Evolutionary conservation across 2,888 invertebrate species (phyloP).

Genomic region (Parasteatoda lunata): DNA sequence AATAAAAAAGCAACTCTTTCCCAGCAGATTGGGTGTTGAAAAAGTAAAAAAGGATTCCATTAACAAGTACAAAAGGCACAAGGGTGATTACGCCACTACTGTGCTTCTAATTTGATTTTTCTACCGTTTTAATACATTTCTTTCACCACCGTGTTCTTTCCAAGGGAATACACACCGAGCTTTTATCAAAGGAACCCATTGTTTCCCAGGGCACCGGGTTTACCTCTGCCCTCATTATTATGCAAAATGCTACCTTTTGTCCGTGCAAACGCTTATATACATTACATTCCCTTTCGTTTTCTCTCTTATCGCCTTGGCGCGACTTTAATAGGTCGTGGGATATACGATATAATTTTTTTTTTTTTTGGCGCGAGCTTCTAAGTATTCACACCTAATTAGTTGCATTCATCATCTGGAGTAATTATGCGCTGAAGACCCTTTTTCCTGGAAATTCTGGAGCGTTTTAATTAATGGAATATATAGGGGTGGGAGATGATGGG

Average conservation of each 20-base stretch:
- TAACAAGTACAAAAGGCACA: slow-evolving; percentile 1
- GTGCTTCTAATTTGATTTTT: slow-evolving; percentile 23
- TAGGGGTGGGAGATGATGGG: neutral
- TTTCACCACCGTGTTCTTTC: neutral
- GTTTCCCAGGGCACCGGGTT: neutral
- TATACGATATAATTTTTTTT: slow-evolving; percentile 10
- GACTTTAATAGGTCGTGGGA: slow-evolving; percentile 23
- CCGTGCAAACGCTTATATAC: neutral
- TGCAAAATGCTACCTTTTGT: slow-evolving; percentile 34
- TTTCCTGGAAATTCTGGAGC: neutral
- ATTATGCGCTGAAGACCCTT: slow-evolving; percentile 22
- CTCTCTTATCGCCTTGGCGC: slow-evolving; percentile 11
- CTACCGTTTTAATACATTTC: neutral
- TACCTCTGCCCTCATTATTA: slow-evolving; percentile 18
- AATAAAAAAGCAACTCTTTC: neutral
- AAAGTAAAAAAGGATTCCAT: slow-evolving; percentile 2
- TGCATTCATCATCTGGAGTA: slow-evolving; percentile 28
- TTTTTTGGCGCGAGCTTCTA: slow-evolving; percentile 1
- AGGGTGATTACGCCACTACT: neutral
- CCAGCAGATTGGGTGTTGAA: neutral
- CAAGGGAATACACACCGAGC: neutral
- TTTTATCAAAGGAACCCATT: slow-evolving; percentile 6
- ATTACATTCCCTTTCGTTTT: neutral
- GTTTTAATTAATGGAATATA: slow-evolving; percentile 28
- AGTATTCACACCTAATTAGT: slow-evolving; percentile 30